These are phyloP conservation scores for Sylvilagus floridanus DNA, from an alignment of 2,797 vertebrate genomes.

Conservation along the genomic window DNA sequence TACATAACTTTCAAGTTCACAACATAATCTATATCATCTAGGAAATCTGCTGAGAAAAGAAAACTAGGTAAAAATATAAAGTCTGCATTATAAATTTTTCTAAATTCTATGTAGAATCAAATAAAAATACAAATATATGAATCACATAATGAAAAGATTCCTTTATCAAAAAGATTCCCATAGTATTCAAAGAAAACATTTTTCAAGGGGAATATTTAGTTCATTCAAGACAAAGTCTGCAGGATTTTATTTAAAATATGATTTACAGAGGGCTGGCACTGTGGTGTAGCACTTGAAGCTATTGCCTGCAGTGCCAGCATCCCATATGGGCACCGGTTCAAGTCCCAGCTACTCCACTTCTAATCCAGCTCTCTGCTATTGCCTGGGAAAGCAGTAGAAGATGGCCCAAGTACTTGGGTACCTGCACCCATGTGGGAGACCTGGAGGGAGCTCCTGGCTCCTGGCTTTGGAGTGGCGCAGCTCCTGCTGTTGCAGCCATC, in stretches of 20 bases:
- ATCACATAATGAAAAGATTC: background rate
- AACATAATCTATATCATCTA: background rate
- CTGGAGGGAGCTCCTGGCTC: no score
- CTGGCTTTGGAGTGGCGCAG: no score
- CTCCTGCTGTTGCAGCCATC: no score
- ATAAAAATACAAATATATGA: background rate
- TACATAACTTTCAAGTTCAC: background rate
- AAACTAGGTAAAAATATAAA: background rate
- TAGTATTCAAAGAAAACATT: background rate
- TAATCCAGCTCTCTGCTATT: no score
- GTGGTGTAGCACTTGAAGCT: no score
- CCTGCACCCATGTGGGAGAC: no score
- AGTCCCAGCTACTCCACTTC: no score
- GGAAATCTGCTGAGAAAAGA: background rate
- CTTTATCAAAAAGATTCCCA: background rate
- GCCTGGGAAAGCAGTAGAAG: no score
- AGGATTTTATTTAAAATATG: background rate
- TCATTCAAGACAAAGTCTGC: background rate
- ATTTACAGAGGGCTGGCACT: background rate
- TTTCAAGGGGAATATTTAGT: background rate
- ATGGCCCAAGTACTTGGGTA: no score
- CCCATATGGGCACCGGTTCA: no score
- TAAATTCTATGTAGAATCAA: background rate
- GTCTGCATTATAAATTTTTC: constrained; percentile 4
- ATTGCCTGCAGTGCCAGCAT: no score